Evolutionary conservation across 1,140 invertebrate genomes (phyloP).

Genomic region (Apis cerana): DNA sequence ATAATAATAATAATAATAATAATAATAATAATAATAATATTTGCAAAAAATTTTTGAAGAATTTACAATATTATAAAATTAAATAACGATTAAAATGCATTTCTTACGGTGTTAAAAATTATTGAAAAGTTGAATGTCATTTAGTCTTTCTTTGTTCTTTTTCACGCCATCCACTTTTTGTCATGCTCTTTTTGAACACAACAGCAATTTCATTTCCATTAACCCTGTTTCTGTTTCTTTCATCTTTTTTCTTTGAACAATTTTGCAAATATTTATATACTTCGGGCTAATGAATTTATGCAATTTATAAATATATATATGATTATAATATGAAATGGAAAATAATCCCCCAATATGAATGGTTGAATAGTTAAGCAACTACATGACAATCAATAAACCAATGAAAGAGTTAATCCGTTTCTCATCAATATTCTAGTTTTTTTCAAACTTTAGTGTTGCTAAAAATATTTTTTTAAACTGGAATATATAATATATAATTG

Average conservation of each 20-base stretch:
- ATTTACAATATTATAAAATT: neutral
- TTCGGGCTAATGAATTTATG: neutral
- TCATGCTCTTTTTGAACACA: neutral
- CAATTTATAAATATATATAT: neutral
- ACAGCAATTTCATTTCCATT: constrained; percentile 9
- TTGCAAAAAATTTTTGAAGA: neutral
- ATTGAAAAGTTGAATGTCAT: neutral
- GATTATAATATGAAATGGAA: neutral
- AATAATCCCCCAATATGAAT: neutral
- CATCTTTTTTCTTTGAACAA: neutral
- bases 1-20: too few species aligned
- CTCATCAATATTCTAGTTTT: neutral
- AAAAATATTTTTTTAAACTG: constrained; percentile 24
- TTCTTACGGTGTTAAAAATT: neutral
- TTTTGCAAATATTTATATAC: constrained; percentile 15
- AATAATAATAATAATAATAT: too few species aligned
- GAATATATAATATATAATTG: neutral
- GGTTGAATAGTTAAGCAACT: neutral
- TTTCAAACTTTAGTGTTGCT: neutral
- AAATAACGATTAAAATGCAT: neutral
- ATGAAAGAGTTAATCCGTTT: constrained; percentile 26
- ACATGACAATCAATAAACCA: constrained; percentile 1
- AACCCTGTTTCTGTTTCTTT: constrained; percentile 13
- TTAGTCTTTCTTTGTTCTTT: neutral
- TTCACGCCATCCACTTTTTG: neutral